A percentile compares a stretch with the other conserved stretches of the same genome.
These are phyloP conservation scores for Cyclura pinguis DNA, from an alignment of 2,797 vertebrate species.

Conservation along the genomic window DNA sequence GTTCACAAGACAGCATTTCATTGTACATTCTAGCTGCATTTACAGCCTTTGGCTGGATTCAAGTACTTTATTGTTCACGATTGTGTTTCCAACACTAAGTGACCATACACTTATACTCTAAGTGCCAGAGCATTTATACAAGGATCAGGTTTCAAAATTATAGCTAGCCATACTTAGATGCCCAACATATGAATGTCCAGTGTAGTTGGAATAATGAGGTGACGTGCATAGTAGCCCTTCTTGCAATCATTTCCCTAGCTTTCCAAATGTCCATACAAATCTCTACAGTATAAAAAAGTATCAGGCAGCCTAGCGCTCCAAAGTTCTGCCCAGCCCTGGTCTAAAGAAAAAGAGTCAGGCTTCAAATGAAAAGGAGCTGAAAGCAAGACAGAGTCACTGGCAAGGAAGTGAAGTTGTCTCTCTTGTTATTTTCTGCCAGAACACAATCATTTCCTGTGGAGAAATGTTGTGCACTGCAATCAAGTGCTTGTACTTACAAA, in stretches of 20 bases:
- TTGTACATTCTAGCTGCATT: background rate
- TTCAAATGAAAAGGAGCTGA: background rate
- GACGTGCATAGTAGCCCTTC: background rate
- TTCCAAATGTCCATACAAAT: background rate
- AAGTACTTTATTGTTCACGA: background rate
- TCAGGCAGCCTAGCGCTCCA: background rate
- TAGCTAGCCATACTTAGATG: background rate
- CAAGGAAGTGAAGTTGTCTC: conserved; percentile 58
- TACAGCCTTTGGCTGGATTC: background rate
- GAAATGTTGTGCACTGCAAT: conserved; percentile 74
- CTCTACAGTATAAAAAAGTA: background rate
- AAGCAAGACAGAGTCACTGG: conserved; percentile 44
- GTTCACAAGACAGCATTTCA: background rate
- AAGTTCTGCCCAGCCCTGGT: background rate
- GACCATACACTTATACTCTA: background rate
- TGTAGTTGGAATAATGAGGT: background rate
- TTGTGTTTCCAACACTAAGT: background rate
- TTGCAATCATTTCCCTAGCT: background rate
- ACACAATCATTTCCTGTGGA: conserved; percentile 65
- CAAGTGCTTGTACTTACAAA: conserved; percentile 73
- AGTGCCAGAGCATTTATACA: background rate
- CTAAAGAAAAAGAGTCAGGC: background rate
- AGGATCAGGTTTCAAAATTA: background rate
- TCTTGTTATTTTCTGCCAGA: conserved; percentile 75
- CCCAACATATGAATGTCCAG: background rate